Base-by-base conservation (phyloP, 2,113 vertebrate species). In the Muscicapa adusta region DNA sequence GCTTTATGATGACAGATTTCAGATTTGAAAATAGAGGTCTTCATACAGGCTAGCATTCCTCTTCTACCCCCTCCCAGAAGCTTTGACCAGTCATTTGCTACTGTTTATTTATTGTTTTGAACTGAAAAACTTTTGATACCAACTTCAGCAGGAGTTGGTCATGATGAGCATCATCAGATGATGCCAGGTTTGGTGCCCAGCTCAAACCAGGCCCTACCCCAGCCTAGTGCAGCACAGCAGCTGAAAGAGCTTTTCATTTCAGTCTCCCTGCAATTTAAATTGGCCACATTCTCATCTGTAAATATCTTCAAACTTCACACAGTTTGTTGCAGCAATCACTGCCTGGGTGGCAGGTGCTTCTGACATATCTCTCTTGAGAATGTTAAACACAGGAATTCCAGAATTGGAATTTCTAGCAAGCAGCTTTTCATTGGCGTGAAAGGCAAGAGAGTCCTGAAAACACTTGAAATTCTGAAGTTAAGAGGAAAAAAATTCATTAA, bases 401-500 rank as follows among this genome's bases (percentile, higher is more conserved):
- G 76, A 94, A 79, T 2, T 54, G 56, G 20, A 60, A 88, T 93
- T 93, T 90, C 48, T 40, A 85, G 33, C 47, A 57, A 80, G 51
- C 7, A 63, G 42, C 40, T 79, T 91, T 71, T 60, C 48, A 61
- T 33, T 53, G 48, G 61, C 1, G 7, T 26, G 36, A 91, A 85
- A 84, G 57, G 47, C 47, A 65, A 66, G 57, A 40, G 54, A 86
- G 72, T 89, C 67, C 70, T 50, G 68, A 76, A 95, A 93, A 83
- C 75, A 50, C 61, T 33, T 38, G 33, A 60, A 88, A 95, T 91
- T 78, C 53, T 79, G 43, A 90, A 85, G 73, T 81, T 94, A 92
- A 94, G 91, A 94, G 62, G 83, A 84, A 87, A 80, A 74, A 94
- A 96, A 89, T 89, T 82, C 77, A 96, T 96, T 97, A 93, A 68